A percentile compares a stretch with the other conserved stretches of the same genome.
Conservation (phyloP, 2,797 vertebrate species). For the Tenualosa thibaudeaui region DNA sequence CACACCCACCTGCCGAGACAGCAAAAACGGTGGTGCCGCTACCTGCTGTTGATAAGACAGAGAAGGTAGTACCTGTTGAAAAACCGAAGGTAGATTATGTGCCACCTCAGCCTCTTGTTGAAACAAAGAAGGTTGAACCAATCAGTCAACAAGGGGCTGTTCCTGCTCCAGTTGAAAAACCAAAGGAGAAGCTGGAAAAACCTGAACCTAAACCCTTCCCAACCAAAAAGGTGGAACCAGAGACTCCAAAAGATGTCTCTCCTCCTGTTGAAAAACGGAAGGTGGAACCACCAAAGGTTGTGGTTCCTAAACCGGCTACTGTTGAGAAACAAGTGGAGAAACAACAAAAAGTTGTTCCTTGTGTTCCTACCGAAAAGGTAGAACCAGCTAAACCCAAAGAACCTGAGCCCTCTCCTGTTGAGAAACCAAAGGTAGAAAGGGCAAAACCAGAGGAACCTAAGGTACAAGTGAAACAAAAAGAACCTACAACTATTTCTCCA, state of each 20-base stretch:
- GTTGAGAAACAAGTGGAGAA: constrained; percentile 69
- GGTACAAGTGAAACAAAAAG: constrained; percentile 25
- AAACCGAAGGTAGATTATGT: constrained; percentile 65
- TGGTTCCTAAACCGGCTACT: constrained; percentile 58
- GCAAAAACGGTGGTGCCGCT: background rate
- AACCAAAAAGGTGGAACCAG: constrained; percentile 70
- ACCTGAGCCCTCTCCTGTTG: constrained; percentile 60
- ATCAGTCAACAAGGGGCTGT: constrained; percentile 64
- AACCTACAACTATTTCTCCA: constrained; percentile 40
- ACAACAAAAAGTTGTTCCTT: constrained; percentile 61
- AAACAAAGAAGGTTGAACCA: constrained; percentile 70
- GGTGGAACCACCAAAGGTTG: constrained; percentile 69
- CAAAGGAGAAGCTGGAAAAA: constrained; percentile 56
- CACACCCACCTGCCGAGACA: constrained; percentile 2
- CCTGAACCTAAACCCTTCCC: constrained; percentile 67
- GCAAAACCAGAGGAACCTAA: constrained; percentile 33
- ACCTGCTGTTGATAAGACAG: constrained; percentile 42
- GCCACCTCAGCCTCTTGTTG: constrained; percentile 53
- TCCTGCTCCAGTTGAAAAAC: constrained; percentile 58
- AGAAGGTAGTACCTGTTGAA: constrained; percentile 57
- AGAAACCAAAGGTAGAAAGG: constrained; percentile 53
- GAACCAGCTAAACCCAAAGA: constrained; percentile 69
- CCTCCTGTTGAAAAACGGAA: constrained; percentile 54
- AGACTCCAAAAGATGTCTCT: constrained; percentile 60
- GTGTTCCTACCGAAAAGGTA: constrained; percentile 45